These are phyloP conservation scores for Erethizon dorsatum DNA, from an alignment of 2,797 vertebrate species.

Conservation along the genomic window DNA sequence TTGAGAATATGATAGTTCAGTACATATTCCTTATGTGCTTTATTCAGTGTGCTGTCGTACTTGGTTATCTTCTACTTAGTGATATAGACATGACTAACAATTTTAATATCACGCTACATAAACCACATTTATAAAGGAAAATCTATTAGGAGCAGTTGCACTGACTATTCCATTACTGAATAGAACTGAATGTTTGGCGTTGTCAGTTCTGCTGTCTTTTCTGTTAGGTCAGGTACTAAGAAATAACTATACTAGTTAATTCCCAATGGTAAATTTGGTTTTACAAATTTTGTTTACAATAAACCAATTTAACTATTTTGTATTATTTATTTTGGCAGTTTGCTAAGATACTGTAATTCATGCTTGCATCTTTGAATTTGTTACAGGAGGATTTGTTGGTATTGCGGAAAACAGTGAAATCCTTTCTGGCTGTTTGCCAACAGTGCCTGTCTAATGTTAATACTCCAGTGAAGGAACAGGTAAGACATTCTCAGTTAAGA, in stretches of 20 bases:
- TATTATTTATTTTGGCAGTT: slow-evolving; percentile 52
- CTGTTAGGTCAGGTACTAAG: slow-evolving; percentile 40
- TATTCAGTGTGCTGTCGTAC: not conserved
- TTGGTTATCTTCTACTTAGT: slow-evolving; percentile 28
- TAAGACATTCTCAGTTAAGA: slow-evolving; percentile 86
- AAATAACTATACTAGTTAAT: slow-evolving; percentile 41
- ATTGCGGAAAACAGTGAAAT: slow-evolving; percentile 98
- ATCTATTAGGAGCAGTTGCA: slow-evolving; percentile 4
- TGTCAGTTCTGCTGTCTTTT: slow-evolving; percentile 8
- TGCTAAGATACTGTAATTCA: slow-evolving; percentile 72
- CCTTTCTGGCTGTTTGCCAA: slow-evolving; percentile 98
- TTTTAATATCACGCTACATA: slow-evolving; percentile 42
- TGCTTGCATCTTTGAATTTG: slow-evolving; percentile 75
- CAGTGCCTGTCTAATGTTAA: slow-evolving; percentile 99
- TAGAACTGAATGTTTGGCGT: slow-evolving; percentile 19
- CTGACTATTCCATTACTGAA: slow-evolving; percentile 44
- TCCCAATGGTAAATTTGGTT: slow-evolving; percentile 48
- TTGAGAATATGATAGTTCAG: not conserved
- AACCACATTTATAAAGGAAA: slow-evolving; percentile 59
- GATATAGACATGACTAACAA: slow-evolving; percentile 33
- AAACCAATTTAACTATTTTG: slow-evolving; percentile 57
- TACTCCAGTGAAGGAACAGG: slow-evolving; percentile 99
- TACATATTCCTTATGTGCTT: slow-evolving; percentile 38
- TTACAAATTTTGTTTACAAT: slow-evolving; percentile 70
- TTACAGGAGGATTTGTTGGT: slow-evolving; percentile 97